A percentile compares a stretch with the other conserved stretches of the same genome.
Evolutionary conservation across 2,113 vertebrate genomes (phyloP).

Genomic region (Pterocles burchelli): DNA sequence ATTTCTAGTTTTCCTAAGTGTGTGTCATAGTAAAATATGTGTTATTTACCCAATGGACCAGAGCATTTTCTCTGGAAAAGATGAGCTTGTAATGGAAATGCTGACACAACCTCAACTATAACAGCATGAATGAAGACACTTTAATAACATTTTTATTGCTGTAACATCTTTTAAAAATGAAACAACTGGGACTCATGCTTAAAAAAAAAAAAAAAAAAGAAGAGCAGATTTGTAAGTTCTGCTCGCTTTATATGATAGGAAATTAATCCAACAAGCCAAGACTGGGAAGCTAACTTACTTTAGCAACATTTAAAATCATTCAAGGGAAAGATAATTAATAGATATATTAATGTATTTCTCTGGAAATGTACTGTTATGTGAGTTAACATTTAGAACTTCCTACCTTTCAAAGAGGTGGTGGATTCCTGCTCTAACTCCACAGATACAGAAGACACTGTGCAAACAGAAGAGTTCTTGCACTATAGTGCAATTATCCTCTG

Average conservation of each 20-base stretch:
- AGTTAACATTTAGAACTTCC: neutral
- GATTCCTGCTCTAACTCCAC: neutral
- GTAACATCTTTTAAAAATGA: constrained; percentile 67
- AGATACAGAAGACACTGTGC: neutral
- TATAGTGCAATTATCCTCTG: neutral
- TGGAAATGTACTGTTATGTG: neutral
- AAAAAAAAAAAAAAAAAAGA: constrained; percentile 10
- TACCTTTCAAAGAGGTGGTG: neutral
- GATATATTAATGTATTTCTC: neutral
- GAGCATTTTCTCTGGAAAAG: constrained; percentile 54
- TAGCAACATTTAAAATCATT: neutral
- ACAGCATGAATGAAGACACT: constrained; percentile 58
- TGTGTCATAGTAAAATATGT: constrained; percentile 45
- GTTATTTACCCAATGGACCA: constrained; percentile 64
- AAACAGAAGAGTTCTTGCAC: neutral
- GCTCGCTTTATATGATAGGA: neutral
- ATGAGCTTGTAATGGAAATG: constrained; percentile 66
- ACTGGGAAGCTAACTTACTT: neutral
- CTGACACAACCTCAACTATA: constrained; percentile 57
- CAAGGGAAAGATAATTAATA: neutral
- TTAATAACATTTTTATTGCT: constrained; percentile 72
- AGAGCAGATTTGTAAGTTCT: neutral
- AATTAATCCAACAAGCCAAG: neutral
- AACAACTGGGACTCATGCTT: constrained; percentile 49
- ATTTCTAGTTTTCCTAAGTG: constrained; percentile 19